Conservation (phyloP, 2,797 vertebrate genomes). For the Pantherophis vulpinus region DNA sequence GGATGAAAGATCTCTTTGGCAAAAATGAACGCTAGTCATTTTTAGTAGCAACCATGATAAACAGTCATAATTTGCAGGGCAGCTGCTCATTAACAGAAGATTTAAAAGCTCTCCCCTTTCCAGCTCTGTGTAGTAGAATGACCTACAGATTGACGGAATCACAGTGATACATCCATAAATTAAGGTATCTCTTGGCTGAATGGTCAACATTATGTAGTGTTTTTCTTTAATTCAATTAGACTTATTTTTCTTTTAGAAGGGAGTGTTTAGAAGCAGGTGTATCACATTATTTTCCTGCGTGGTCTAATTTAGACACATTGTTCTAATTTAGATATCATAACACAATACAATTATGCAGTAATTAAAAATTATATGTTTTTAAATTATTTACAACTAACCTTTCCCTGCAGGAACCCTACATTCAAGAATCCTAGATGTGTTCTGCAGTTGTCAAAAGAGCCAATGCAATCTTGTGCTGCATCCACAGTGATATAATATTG, state of each 20-base stretch:
- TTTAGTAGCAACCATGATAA: slow-evolving; percentile 31
- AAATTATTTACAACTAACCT: not conserved
- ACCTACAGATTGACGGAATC: slow-evolving; percentile 52
- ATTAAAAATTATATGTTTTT: not conserved
- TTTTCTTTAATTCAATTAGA: slow-evolving; percentile 21
- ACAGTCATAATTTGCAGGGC: slow-evolving; percentile 45
- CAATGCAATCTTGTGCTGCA: not conserved
- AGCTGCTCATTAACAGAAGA: slow-evolving; percentile 50
- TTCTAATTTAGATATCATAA: not conserved
- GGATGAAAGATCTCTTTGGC: slow-evolving; percentile 38
- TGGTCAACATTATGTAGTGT: slow-evolving; percentile 43
- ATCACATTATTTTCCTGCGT: slow-evolving; percentile 1
- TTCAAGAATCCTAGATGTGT: not conserved
- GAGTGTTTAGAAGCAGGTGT: not conserved
- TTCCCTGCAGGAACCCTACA: not conserved
- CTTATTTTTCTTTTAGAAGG: not conserved
- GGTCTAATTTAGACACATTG: slow-evolving; percentile 10
- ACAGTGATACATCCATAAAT: slow-evolving; percentile 45
- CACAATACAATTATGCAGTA: not conserved
- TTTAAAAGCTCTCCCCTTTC: slow-evolving; percentile 54
- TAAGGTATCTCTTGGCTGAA: slow-evolving; percentile 33
- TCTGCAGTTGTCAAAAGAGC: not conserved
- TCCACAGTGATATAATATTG: not conserved
- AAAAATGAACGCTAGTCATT: slow-evolving; percentile 48
- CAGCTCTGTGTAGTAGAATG: slow-evolving; percentile 47